Evolutionary conservation across 2,888 invertebrate genomes (phyloP).

Genomic region (Anoplius nigerrimus): DNA sequence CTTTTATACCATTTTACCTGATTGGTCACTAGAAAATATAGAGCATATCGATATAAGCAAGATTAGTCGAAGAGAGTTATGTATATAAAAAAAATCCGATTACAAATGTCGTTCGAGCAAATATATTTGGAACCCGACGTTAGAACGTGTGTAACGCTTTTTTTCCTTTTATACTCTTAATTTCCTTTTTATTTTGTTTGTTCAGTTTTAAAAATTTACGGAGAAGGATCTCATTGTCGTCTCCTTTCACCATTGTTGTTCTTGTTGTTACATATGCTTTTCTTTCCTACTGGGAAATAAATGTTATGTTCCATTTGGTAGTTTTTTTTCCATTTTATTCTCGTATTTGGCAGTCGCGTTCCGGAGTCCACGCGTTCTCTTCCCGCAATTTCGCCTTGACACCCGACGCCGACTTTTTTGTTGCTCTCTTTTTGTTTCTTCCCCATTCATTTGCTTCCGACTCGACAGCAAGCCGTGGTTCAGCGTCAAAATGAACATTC

Average conservation of each 20-base stretch:
- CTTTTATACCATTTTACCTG: slow-evolving; percentile 18
- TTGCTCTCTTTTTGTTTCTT: background rate
- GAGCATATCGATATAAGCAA: slow-evolving; percentile 56
- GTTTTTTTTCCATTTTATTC: background rate
- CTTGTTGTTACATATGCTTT: slow-evolving; percentile 27
- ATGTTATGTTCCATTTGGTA: too few species aligned
- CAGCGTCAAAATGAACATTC: too few species aligned
- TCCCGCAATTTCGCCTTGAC: background rate
- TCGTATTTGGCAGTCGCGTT: slow-evolving; percentile 38
- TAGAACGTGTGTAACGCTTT: slow-evolving; percentile 1
- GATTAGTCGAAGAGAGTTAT: slow-evolving; percentile 63
- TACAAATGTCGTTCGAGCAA: slow-evolving; percentile 59
- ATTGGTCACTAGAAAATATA: slow-evolving; percentile 56
- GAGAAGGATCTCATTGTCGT: slow-evolving; percentile 23
- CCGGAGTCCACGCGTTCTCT: slow-evolving; percentile 39
- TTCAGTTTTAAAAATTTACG: slow-evolving; percentile 30
- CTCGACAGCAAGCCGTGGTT: background rate
- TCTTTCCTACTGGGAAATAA: slow-evolving; percentile 40
- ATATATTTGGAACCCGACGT: slow-evolving; percentile 9
- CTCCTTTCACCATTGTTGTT: slow-evolving; percentile 11
- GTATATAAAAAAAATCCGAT: slow-evolving; percentile 63
- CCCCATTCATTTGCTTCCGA: background rate
- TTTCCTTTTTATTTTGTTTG: slow-evolving; percentile 22
- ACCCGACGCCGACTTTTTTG: too few species aligned
- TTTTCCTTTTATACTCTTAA: background rate